phyloP scores from a whole-genome alignment of 2,888 invertebrate genomes.

The Anticlea derivata region DNA sequence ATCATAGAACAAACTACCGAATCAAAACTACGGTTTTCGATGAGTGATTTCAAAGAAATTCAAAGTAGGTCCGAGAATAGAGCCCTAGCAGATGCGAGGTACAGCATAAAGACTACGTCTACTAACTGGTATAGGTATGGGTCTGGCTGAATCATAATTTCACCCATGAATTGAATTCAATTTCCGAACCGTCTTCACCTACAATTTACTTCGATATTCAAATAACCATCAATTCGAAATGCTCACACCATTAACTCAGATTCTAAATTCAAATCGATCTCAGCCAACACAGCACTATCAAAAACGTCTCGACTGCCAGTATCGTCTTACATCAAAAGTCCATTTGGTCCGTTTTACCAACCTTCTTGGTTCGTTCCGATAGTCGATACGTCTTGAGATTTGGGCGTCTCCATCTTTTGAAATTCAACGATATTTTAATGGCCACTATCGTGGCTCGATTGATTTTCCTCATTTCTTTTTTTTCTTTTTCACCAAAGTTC shows the following conservation, averaged over 20 bases:
- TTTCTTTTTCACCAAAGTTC: conserved; percentile 47
- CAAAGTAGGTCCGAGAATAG: no score
- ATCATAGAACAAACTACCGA: no score
- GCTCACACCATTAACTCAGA: conserved; percentile 46
- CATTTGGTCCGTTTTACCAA: conserved; percentile 55
- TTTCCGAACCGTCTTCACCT: conserved; percentile 12
- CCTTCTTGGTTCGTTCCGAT: conserved; percentile 16
- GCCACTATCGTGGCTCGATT: conserved; percentile 73
- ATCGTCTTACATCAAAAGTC: conserved; percentile 74
- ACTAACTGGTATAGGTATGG: neutral
- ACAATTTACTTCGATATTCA: conserved; percentile 21
- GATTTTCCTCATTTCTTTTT: conserved; percentile 50
- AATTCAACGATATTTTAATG: conserved; percentile 82
- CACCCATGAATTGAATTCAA: conserved; percentile 12
- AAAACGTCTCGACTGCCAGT: conserved; percentile 39
- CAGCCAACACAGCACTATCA: conserved; percentile 27
- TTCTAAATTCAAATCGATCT: conserved; percentile 47
- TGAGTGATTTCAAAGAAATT: no score
- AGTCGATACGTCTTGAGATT: conserved; percentile 64
- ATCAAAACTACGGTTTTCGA: no score
- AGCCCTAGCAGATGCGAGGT: neutral
- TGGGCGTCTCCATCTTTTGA: conserved; percentile 61
- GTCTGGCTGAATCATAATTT: conserved; percentile 9
- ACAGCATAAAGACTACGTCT: no score
- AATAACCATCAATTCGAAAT: conserved; percentile 48